A percentile compares a stretch with the other conserved stretches of the same genome.
Evolutionary conservation across 2,797 vertebrate genomes (phyloP).

Genomic region (Zalophus californianus): DNA sequence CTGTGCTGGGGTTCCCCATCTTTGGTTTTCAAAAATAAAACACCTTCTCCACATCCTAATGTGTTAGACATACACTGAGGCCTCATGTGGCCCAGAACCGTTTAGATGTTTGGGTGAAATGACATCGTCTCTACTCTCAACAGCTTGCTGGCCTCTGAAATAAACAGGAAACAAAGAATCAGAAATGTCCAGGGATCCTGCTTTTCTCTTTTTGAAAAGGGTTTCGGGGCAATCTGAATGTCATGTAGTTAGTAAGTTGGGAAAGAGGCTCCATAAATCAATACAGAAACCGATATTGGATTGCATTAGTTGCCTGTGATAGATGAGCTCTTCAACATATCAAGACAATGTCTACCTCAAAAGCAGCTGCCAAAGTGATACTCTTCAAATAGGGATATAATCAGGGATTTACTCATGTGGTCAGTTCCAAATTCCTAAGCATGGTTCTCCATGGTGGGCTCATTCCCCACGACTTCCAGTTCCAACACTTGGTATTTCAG

Average conservation of each 20-base stretch:
- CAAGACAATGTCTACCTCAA: not conserved
- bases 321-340: not conserved
- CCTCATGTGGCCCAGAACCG: not conserved
- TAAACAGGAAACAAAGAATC: not conserved
- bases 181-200: not conserved
- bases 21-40: conserved; percentile 37
- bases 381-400: not conserved
- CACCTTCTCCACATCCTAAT: not conserved
- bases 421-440: not conserved
- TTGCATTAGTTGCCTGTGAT: not conserved
- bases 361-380: not conserved
- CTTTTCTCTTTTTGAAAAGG: not conserved
- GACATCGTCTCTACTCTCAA: not conserved
- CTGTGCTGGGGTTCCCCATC: not conserved
- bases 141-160: not conserved
- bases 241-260: not conserved
- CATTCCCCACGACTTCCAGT: not conserved
- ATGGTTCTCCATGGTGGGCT: not conserved
- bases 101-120: not conserved
- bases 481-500: not conserved
- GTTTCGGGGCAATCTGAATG: not conserved
- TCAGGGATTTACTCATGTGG: not conserved
- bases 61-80: not conserved
- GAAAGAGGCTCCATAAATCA: not conserved
- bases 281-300: not conserved